phyloP scores from a whole-genome alignment of 2,113 vertebrate genomes.

The Mus pahari region DNA sequence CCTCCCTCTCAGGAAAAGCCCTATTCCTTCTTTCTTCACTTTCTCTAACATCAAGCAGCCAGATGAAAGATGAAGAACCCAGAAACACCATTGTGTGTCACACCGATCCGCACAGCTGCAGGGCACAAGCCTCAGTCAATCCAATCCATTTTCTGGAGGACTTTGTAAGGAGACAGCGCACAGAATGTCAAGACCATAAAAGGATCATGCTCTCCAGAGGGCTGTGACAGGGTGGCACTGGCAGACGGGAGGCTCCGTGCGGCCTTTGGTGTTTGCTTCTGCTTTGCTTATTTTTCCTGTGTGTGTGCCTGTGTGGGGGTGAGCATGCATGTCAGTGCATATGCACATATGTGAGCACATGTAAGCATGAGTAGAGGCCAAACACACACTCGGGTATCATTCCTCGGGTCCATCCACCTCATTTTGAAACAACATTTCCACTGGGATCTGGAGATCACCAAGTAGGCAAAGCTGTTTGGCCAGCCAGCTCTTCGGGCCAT shows the following conservation, averaged over 20 bases:
- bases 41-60: not conserved
- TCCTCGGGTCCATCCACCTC: not conserved
- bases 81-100: not conserved
- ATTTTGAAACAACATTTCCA: not conserved
- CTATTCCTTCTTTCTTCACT: not conserved
- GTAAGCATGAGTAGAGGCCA: too few species aligned
- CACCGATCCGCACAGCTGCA: not conserved
- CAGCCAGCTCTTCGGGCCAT: not conserved
- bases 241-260: not conserved
- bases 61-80: not conserved
- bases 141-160: not conserved
- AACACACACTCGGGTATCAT: not conserved
- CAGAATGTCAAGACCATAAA: not conserved
- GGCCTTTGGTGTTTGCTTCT: not conserved
- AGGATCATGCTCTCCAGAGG: conserved; percentile 27
- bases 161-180: not conserved
- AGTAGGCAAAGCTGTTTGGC: not conserved
- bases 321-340: not conserved
- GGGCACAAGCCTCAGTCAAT: not conserved
- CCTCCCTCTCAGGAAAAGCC: not conserved
- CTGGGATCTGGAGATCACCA: not conserved
- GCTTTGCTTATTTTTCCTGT: not conserved
- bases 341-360: not conserved
- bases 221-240: not conserved
- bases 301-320: not conserved